Conservation (phyloP, 1,140 invertebrate species). For the Oncopeltus fasciatus region DNA sequence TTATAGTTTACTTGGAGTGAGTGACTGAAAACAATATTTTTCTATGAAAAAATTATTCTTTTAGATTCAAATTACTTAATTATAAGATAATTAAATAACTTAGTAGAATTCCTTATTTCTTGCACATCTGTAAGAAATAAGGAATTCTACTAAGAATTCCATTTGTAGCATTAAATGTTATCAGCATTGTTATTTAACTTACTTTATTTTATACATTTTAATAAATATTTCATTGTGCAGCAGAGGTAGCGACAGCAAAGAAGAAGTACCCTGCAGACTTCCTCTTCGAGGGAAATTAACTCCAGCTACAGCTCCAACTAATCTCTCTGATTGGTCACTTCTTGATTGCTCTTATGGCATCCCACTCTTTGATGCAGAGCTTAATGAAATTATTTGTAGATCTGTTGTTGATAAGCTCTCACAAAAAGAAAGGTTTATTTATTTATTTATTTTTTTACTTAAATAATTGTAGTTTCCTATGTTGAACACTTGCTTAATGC, state of each 20-base stretch:
- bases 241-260: constrained; percentile 24
- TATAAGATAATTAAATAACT: too few species aligned
- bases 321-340: constrained; percentile 50
- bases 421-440: constrained; percentile 38
- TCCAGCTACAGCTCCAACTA: not conserved
- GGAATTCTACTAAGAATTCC: too few species aligned
- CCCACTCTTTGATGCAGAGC: constrained; percentile 69
- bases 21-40: too few species aligned
- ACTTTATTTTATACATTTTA: not conserved
- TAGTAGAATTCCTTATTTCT: too few species aligned
- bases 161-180: too few species aligned
- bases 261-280: constrained; percentile 10
- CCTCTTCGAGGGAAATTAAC: constrained; percentile 3
- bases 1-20: too few species aligned
- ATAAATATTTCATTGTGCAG: constrained; percentile 23
- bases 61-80: too few species aligned
- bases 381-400: constrained; percentile 56
- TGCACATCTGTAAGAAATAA: too few species aligned
- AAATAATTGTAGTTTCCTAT: too few species aligned
- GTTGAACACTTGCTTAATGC: too few species aligned
- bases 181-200: too few species aligned
- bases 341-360: constrained; percentile 78
- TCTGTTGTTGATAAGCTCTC: constrained; percentile 40
- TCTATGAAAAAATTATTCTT: too few species aligned
- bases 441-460: constrained; percentile 12